A percentile compares a stretch with the other conserved stretches of the same genome.
These are phyloP conservation scores for Drusus annulatus DNA, from an alignment of 1,140 invertebrate genomes.

Conservation along the genomic window DNA sequence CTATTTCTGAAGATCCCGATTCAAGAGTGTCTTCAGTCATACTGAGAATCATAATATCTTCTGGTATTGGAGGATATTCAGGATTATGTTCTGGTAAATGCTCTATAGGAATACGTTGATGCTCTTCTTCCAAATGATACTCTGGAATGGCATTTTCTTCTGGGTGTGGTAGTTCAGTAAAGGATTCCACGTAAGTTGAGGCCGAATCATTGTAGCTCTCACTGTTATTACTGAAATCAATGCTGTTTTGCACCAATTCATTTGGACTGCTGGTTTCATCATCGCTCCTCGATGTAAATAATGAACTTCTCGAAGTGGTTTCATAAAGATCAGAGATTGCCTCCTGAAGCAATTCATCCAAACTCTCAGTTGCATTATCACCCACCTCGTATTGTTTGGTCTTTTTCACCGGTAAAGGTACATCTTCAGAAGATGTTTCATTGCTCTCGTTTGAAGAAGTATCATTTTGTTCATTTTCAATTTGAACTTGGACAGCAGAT, in stretches of 20 bases:
- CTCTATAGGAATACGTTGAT: slow-evolving; percentile 52
- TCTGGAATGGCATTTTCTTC: slow-evolving; percentile 48
- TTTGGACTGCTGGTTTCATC: slow-evolving; percentile 48
- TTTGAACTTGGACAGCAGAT: slow-evolving; percentile 1
- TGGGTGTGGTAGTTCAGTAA: slow-evolving; percentile 9
- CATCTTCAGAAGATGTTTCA: not conserved
- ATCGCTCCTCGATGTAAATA: slow-evolving; percentile 1
- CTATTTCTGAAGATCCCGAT: slow-evolving; percentile 53
- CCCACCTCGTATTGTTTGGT: slow-evolving; percentile 23
- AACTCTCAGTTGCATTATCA: slow-evolving; percentile 43
- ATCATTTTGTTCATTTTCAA: slow-evolving; percentile 48
- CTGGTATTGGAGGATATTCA: slow-evolving; percentile 64
- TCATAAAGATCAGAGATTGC: slow-evolving; percentile 54
- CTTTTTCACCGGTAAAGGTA: not conserved
- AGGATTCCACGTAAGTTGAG: slow-evolving; percentile 41
- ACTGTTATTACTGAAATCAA: slow-evolving; percentile 2
- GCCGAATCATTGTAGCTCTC: slow-evolving; percentile 26
- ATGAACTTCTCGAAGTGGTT: slow-evolving; percentile 47
- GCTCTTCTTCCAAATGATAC: slow-evolving; percentile 52
- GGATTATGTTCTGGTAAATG: slow-evolving; percentile 62
- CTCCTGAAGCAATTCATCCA: slow-evolving; percentile 53
- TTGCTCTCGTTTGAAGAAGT: not conserved
- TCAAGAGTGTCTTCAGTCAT: slow-evolving; percentile 55
- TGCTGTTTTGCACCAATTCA: slow-evolving; percentile 40
- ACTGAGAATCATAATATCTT: slow-evolving; percentile 58